Conservation (phyloP, 2,113 vertebrate genomes). For the Apus apus region DNA sequence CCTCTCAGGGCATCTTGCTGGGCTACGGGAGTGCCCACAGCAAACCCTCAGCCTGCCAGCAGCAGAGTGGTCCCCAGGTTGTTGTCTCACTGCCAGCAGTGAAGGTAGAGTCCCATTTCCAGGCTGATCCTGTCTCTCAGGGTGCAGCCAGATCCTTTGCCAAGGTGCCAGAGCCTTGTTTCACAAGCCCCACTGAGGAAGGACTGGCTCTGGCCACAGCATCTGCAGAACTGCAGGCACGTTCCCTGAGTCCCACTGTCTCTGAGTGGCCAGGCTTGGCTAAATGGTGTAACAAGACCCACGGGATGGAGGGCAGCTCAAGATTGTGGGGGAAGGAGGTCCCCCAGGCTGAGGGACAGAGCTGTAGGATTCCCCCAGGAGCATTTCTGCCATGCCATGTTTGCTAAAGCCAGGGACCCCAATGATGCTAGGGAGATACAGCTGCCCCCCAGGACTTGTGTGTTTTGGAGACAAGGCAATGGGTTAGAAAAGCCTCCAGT, state of each 20-base stretch:
- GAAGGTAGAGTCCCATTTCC: not conserved
- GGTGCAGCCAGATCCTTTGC: not conserved
- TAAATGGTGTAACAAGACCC: not conserved
- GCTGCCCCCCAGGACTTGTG: not conserved
- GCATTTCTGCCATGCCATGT: accelerated
- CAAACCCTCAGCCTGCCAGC: no score
- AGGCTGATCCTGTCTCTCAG: not conserved
- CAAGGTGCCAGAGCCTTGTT: not conserved
- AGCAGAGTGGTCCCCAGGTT: not conserved
- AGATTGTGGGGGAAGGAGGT: not conserved
- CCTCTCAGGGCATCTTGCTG: accelerated
- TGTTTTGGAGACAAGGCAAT: not conserved
- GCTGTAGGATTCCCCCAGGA: not conserved
- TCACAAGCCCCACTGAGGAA: not conserved
- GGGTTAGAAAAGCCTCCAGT: not conserved
- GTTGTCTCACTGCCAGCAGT: not conserved
- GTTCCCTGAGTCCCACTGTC: not conserved
- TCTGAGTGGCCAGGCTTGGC: not conserved
- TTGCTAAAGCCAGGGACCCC: not conserved
- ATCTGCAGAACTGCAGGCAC: not conserved
- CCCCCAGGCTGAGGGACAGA: not conserved
- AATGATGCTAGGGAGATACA: not conserved
- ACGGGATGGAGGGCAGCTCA: not conserved
- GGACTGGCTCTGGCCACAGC: not conserved
- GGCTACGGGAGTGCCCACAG: not conserved